Percentiles rank a stretch among this genome's conserved stretches.
Evolutionary conservation across 2,888 invertebrate species (phyloP).

Genomic region (Drosophila picticornis): DNA sequence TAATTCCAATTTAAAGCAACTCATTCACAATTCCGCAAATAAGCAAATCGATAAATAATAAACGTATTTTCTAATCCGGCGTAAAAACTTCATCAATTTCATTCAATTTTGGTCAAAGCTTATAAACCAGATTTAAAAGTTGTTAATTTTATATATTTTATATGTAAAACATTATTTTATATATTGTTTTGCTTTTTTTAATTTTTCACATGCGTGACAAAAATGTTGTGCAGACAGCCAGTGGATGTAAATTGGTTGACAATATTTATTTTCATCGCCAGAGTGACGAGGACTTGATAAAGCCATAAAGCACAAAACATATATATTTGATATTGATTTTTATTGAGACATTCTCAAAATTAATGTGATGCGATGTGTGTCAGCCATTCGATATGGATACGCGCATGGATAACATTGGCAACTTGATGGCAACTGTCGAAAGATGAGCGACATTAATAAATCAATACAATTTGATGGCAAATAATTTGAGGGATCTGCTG

Average conservation of each 20-base stretch:
- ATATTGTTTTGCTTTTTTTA: not conserved
- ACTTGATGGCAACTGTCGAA: slow-evolving; percentile 58
- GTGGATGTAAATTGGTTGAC: slow-evolving; percentile 4
- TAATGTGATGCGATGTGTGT: slow-evolving; percentile 47
- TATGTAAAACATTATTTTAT: not conserved
- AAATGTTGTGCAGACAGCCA: not conserved
- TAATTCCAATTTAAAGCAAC: not conserved
- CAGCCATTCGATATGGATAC: slow-evolving; percentile 12
- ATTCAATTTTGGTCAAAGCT: not conserved
- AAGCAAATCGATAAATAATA: not conserved
- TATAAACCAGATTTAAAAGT: not conserved
- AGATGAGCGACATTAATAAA: slow-evolving; percentile 72
- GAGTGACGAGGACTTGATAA: slow-evolving; percentile 34
- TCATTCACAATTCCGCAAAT: not conserved
- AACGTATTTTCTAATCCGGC: not conserved
- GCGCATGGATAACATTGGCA: slow-evolving; percentile 20
- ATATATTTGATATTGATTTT: slow-evolving; percentile 72
- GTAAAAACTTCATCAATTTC: not conserved
- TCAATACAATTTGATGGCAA: slow-evolving; percentile 75
- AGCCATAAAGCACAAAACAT: slow-evolving; percentile 54
- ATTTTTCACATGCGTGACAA: too few species aligned
- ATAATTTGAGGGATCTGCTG: slow-evolving; percentile 59
- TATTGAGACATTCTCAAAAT: slow-evolving; percentile 74
- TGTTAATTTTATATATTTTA: not conserved
- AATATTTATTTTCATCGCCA: slow-evolving; percentile 30